phyloP scores from a whole-genome alignment of 2,888 invertebrate species.

The Agrotis ipsilon region DNA sequence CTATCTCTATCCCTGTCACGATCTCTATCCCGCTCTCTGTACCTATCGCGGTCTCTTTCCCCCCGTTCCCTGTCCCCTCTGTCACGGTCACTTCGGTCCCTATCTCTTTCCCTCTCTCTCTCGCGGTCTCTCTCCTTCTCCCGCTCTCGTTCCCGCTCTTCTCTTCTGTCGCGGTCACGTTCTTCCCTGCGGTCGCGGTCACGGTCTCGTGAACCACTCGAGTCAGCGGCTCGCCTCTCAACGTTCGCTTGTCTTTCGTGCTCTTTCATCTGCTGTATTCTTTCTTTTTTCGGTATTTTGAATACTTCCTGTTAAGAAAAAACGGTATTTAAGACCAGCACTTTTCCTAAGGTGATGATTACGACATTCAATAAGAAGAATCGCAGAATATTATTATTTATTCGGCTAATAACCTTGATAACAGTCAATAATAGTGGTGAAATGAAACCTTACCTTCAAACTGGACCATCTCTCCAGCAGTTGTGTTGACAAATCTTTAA shows the following conservation, averaged over 20 bases:
- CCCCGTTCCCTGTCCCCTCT: conserved; percentile 73
- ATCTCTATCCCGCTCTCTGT: conserved; percentile 74
- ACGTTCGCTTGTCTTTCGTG: conserved; percentile 97
- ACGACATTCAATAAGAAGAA: too few species aligned
- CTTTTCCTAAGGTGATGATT: too few species aligned
- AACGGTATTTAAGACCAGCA: neutral
- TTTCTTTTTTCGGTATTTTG: conserved; percentile 98
- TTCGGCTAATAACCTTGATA: too few species aligned
- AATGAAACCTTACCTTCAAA: conserved; percentile 86
- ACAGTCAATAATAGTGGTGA: neutral
- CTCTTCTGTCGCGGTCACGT: conserved; percentile 74
- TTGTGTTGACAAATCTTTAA: conserved; percentile 91
- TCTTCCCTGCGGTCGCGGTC: conserved; percentile 75
- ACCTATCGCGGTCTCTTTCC: conserved; percentile 77
- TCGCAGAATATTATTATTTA: too few species aligned
- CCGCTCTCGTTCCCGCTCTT: conserved; percentile 72
- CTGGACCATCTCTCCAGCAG: conserved; percentile 94
- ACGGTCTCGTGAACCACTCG: conserved; percentile 84
- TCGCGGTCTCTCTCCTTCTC: conserved; percentile 79
- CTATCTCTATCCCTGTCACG: conserved; percentile 78
- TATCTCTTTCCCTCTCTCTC: conserved; percentile 74
- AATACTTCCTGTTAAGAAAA: conserved; percentile 91
- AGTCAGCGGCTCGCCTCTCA: conserved; percentile 86
- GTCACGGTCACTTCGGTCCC: conserved; percentile 75
- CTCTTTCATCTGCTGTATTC: conserved; percentile 98